These are phyloP conservation scores for Tragulus kanchil DNA, from an alignment of 2,113 vertebrate species.

Conservation along the genomic window DNA sequence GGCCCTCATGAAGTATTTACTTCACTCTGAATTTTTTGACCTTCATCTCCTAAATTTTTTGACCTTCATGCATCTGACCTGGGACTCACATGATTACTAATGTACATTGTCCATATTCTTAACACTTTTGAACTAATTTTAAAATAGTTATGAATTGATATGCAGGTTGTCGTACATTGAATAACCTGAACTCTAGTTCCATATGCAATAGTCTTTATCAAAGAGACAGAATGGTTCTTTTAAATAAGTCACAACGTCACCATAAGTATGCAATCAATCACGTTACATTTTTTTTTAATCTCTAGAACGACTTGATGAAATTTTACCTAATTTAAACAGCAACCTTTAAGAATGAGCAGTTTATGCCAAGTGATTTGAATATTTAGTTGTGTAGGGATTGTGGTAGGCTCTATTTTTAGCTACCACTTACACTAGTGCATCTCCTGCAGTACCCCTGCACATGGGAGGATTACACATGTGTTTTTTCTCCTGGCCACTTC, in stretches of 20 bases:
- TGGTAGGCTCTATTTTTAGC: background rate
- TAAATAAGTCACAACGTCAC: slow-evolving; percentile 16
- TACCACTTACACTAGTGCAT: background rate
- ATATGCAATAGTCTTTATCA: background rate
- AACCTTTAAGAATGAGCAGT: background rate
- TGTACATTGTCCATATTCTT: slow-evolving; percentile 32
- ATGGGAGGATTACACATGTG: background rate
- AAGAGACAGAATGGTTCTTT: slow-evolving; percentile 43
- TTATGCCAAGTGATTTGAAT: background rate
- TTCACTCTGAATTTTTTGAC: slow-evolving; percentile 50
- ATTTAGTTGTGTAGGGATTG: background rate
- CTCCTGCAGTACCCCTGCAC: background rate
- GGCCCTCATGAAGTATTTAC: background rate
- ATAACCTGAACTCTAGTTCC: slow-evolving; percentile 58
- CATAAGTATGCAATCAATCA: slow-evolving; percentile 4
- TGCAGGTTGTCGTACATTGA: slow-evolving; percentile 36
- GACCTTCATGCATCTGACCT: background rate
- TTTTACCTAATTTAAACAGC: slow-evolving; percentile 31
- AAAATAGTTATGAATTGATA: slow-evolving; percentile 30
- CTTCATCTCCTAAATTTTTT: background rate
- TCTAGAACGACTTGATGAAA: background rate
- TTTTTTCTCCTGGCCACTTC: background rate
- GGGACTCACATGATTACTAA: slow-evolving; percentile 42
- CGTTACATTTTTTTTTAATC: slow-evolving; percentile 41
- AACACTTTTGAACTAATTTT: slow-evolving; percentile 48